A percentile compares a stretch with the other conserved stretches of the same genome.
phyloP scores from a whole-genome alignment of 2,888 invertebrate species.

The Schizotus pectinicornis region DNA sequence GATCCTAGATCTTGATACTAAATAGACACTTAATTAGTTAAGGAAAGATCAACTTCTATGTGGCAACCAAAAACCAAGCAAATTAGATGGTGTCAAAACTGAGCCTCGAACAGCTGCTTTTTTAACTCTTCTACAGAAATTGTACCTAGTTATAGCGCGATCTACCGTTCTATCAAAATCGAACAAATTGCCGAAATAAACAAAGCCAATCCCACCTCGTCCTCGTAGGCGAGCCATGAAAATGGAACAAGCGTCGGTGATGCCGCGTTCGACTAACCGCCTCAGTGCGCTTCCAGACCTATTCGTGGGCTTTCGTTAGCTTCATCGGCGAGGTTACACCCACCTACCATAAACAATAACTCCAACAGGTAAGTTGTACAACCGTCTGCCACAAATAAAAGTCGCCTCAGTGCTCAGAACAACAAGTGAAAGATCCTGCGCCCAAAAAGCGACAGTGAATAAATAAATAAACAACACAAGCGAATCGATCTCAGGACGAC shows the following conservation, averaged over 20 bases:
- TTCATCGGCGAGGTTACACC: constrained; percentile 30
- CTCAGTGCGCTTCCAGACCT: constrained; percentile 29
- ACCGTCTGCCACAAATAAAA: constrained; percentile 7
- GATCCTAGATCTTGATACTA: too few species aligned
- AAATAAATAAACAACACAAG: background rate
- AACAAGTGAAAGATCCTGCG: background rate
- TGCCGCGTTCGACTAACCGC: constrained; percentile 3
- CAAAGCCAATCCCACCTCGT: constrained; percentile 24
- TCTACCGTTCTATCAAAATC: too few species aligned
- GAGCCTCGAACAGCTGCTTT: too few species aligned
- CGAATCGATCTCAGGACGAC: too few species aligned
- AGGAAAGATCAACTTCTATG: too few species aligned
- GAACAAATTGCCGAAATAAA: constrained; percentile 20
- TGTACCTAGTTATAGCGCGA: too few species aligned
- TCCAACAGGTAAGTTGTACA: constrained; percentile 35
- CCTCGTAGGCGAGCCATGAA: constrained; percentile 22
- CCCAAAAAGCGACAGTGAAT: background rate
- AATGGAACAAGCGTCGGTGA: constrained; percentile 17
- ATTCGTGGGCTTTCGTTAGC: constrained; percentile 25
- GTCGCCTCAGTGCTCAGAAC: background rate
- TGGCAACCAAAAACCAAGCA: too few species aligned
- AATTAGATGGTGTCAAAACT: too few species aligned
- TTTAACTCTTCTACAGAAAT: too few species aligned
- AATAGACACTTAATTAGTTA: too few species aligned
- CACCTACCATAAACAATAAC: constrained; percentile 34